Percentiles rank a stretch among this genome's conserved stretches.
phyloP scores from a whole-genome alignment of 2,797 vertebrate species.

The Gila robusta region DNA sequence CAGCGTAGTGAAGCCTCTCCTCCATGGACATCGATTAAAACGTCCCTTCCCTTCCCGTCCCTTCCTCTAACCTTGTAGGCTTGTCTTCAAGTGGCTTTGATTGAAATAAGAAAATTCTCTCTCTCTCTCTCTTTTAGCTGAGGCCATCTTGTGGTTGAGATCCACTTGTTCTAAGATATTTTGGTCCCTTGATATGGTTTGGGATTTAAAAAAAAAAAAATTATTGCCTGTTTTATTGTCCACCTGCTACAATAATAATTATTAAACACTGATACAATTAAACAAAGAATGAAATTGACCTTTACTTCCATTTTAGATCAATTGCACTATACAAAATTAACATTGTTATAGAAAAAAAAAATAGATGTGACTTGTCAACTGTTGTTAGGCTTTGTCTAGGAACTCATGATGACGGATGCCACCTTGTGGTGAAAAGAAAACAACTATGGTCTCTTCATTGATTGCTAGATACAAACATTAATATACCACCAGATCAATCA shows the following conservation, averaged over 20 bases:
- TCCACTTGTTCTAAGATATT: not conserved
- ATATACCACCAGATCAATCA: not conserved
- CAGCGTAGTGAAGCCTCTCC: not conserved
- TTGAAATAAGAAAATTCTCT: not conserved
- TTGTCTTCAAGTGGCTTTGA: not conserved
- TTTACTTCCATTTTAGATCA: not conserved
- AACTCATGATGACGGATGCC: constrained; percentile 3
- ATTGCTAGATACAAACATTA: not conserved
- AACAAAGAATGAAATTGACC: not conserved
- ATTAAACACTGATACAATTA: not conserved
- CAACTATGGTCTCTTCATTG: not conserved
- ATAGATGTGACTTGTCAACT: not conserved
- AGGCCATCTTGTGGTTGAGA: not conserved
- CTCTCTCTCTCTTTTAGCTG: not conserved
- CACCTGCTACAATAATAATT: not conserved
- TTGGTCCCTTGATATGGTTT: not conserved
- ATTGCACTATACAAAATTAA: not conserved
- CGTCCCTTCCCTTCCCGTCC: no score
- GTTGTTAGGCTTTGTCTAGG: not conserved
- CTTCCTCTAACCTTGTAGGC: not conserved
- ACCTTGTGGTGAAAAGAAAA: constrained; percentile 15
- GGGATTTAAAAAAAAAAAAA: not conserved
- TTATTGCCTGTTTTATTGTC: not conserved
- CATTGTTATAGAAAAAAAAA: not conserved
- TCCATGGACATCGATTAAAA: not conserved